phyloP scores from a whole-genome alignment of 1,140 invertebrate species.

The Laupala kohalensis region DNA sequence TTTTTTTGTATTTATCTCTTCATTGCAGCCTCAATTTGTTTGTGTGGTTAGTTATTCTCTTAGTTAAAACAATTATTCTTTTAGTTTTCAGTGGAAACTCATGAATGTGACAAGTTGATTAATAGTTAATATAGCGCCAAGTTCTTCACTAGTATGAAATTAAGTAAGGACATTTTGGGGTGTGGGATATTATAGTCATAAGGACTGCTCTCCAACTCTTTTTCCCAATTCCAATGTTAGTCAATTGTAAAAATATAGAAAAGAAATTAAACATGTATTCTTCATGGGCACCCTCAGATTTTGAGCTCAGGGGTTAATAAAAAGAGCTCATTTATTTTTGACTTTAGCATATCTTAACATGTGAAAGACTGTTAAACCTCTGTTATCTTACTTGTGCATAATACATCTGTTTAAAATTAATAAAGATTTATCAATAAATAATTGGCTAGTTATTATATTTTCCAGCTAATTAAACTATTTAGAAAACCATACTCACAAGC shows the following conservation, averaged over 20 bases:
- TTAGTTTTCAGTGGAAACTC: neutral
- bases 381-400: neutral
- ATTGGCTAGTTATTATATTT: neutral
- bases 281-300: neutral
- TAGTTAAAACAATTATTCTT: neutral
- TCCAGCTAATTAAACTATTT: neutral
- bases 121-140: neutral
- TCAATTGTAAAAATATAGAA: neutral
- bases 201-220: no score
- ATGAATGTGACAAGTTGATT: neutral
- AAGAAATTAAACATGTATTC: no score
- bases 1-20: no score
- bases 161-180: neutral
- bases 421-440: neutral
- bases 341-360: neutral
- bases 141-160: neutral
- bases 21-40: no score
- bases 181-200: no score
- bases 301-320: neutral
- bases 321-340: neutral
- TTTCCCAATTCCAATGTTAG: no score
- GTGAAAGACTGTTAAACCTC: neutral
- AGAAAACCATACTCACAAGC: no score
- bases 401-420: neutral
- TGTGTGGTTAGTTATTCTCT: no score